Percentiles rank a stretch among this genome's conserved stretches.
phyloP scores from a whole-genome alignment of 1,140 invertebrate genomes.

The Scylla paramamosain region DNA sequence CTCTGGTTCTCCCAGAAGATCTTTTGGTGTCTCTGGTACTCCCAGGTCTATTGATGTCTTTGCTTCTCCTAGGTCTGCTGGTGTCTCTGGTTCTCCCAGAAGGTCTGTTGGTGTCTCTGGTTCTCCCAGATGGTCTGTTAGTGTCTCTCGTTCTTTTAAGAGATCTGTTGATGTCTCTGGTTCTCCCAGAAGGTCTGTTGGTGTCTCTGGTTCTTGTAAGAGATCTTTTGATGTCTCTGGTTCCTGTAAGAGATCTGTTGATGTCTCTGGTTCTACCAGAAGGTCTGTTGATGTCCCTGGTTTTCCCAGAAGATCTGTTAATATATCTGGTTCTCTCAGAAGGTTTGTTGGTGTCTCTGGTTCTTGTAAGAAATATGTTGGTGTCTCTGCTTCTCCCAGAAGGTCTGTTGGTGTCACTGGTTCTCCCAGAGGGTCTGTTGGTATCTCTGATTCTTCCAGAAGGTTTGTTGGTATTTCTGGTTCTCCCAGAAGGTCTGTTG shows the following conservation, averaged over 20 bases:
- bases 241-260: neutral
- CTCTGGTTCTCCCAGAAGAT: neutral
- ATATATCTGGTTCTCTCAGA: neutral
- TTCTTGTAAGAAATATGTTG: too few species aligned
- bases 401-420: too few species aligned
- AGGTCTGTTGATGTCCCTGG: neutral
- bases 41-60: neutral
- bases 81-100: neutral
- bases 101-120: neutral
- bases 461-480: neutral
- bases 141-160: neutral
- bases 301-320: neutral
- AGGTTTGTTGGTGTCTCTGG: neutral
- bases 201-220: neutral
- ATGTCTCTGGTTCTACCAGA: neutral
- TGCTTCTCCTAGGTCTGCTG: neutral
- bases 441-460: neutral
- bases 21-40: neutral
- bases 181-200: constrained; percentile 30
- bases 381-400: too few species aligned
- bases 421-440: neutral
- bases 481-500: neutral
- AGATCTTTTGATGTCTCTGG: neutral
- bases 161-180: neutral
- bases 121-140: constrained; percentile 10